Conservation (phyloP, 2,113 vertebrate species). For the Mixornis gularis region DNA sequence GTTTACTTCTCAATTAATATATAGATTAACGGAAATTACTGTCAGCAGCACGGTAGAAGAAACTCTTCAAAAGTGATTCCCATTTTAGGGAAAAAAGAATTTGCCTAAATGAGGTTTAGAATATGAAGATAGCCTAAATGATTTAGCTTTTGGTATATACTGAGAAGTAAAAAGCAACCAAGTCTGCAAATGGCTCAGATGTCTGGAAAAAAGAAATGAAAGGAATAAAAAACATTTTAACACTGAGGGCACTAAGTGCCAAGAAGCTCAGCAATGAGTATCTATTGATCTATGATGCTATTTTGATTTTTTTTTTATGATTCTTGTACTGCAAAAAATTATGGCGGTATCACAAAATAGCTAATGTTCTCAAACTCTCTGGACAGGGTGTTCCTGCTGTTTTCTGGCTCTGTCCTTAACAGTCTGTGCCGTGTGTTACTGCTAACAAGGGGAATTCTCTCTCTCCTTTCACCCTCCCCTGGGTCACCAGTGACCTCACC, state of each 20-base stretch:
- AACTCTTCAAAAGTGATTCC: neutral
- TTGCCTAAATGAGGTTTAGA: neutral
- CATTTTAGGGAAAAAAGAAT: neutral
- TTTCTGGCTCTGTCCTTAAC: neutral
- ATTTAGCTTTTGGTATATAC: neutral
- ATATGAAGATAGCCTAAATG: neutral
- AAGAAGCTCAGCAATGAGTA: neutral
- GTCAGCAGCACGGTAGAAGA: neutral
- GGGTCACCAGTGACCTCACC: neutral
- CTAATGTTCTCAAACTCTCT: neutral
- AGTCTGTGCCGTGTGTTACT: neutral
- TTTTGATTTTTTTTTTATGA: constrained; percentile 6
- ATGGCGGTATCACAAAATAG: neutral
- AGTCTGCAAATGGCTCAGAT: neutral
- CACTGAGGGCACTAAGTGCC: neutral
- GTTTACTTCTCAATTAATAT: neutral
- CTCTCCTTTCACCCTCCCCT: neutral
- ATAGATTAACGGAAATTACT: neutral
- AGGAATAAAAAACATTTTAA: neutral
- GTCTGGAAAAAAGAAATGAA: neutral
- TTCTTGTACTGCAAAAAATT: neutral
- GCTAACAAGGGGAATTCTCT: neutral
- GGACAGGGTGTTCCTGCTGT: neutral
- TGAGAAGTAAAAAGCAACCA: neutral
- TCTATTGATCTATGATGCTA: neutral